Base-by-base conservation (phyloP, 2,113 vertebrate species). In the Antechinus stuartii region DNA sequence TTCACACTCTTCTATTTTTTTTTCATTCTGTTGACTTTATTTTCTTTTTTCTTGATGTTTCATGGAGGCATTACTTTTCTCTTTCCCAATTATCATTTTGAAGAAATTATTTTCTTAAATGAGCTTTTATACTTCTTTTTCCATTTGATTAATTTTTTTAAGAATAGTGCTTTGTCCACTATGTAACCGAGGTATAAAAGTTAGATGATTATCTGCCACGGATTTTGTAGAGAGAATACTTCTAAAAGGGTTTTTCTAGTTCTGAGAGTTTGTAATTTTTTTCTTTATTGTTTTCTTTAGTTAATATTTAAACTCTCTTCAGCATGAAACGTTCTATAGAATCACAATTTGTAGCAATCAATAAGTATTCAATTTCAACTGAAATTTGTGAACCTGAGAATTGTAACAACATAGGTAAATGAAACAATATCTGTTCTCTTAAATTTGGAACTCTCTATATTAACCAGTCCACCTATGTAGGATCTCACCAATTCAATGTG, bases 261-360 rank as follows among this genome's bases (percentile, higher is more conserved):
- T 68, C 10, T 68, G 30, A 68, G 30, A 68, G 12, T 14, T 68
- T 68, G 3, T 35, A 68, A 56, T 10, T 35, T 35, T 25, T 92
- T 92, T 91, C 50, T 57, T 93, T 9, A 10, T 52, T 25, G 1
- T 23, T 89, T 96, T 94, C 56, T 89, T 30, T 92, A 94, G 42
- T 96, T 92, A 10, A 53, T 46, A 96, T 95, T 95, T 89, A 61
- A 96, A 91, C 52, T 91, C 90, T 93, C 46, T 90, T 91, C 93
- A 27, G 90, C 94, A 47, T 90, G 94, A 96, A 94, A 90, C 94
- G 42, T 90, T 92, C 47, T 50, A 91, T 54, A 42, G 26, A 57
- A 52, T 92, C 46, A 94, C 94, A 94, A 90, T 27, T 57, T 92
- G 57, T 2, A 94, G 55, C 2, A 94, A n/a, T 94, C 1, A 92